These are phyloP conservation scores for pig (Sus scrofa) DNA, from an alignment of 2,113 vertebrate genomes.

Conservation along the genomic window T2T-Sscrofa CM000817.6:82154501-82155000, in stretches of 20 bases:
- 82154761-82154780: background rate
- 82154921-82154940: background rate
- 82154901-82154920: background rate
- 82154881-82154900: background rate
- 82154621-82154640: background rate
- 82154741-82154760: background rate
- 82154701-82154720: background rate
- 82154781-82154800: background rate
- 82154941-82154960: no score
- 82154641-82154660: background rate
- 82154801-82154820: background rate
- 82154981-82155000: no score
- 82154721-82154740: no score
- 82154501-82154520: accelerated
- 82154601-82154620: background rate
- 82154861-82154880: background rate
- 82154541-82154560: background rate
- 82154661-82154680: background rate
- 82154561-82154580: background rate
- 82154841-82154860: background rate
- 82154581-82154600: background rate
- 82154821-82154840: background rate
- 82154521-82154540: accelerated
- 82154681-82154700: background rate
- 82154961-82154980: no score